phyloP scores from a whole-genome alignment of 2,797 vertebrate species.

The Aulostomus chinensis region DNA sequence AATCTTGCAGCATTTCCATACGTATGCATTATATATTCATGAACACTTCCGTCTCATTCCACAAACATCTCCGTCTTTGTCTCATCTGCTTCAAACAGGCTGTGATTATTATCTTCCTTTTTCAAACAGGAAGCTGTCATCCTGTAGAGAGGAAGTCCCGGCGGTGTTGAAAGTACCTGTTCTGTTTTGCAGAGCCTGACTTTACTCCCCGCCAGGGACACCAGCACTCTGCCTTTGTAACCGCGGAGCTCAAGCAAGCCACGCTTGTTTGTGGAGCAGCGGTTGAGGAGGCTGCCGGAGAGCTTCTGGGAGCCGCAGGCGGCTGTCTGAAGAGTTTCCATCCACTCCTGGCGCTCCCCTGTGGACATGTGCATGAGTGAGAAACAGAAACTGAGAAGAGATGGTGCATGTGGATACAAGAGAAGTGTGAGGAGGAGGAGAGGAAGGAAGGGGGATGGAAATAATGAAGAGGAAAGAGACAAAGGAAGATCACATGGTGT shows the following conservation, averaged over 20 bases:
- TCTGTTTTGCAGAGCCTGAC: conserved; percentile 97
- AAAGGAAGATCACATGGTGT: conserved; percentile 31
- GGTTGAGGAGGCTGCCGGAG: conserved; percentile 58
- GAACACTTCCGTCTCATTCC: conserved; percentile 22
- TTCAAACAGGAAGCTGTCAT: conserved; percentile 66
- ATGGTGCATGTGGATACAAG: conserved; percentile 22
- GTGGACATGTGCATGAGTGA: conserved; percentile 55
- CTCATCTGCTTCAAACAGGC: conserved; percentile 39
- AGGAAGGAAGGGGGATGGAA: no score
- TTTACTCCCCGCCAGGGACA: conserved; percentile 88
- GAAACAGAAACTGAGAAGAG: conserved; percentile 32
- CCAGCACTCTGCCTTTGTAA: conserved; percentile 93
- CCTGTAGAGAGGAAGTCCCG: conserved; percentile 58
- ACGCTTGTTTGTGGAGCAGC: conserved; percentile 84
- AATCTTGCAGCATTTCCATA: conserved; percentile 19
- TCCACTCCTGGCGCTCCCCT: conserved; percentile 95
- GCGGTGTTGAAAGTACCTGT: conserved; percentile 83
- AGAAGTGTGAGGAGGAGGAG: conserved; percentile 1
- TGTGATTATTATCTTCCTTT: conserved; percentile 43
- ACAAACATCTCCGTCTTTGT: conserved; percentile 20
- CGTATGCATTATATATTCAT: conserved; percentile 41
- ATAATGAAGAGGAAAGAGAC: conserved; percentile 25
- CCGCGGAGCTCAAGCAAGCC: conserved; percentile 92
- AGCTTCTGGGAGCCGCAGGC: conserved; percentile 71
- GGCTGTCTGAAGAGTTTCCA: conserved; percentile 84